Evolutionary conservation across 2,113 vertebrate genomes (phyloP), one percentile per base, ranked within the genome.

Genomic region (Oceanodroma tethys): DNA sequence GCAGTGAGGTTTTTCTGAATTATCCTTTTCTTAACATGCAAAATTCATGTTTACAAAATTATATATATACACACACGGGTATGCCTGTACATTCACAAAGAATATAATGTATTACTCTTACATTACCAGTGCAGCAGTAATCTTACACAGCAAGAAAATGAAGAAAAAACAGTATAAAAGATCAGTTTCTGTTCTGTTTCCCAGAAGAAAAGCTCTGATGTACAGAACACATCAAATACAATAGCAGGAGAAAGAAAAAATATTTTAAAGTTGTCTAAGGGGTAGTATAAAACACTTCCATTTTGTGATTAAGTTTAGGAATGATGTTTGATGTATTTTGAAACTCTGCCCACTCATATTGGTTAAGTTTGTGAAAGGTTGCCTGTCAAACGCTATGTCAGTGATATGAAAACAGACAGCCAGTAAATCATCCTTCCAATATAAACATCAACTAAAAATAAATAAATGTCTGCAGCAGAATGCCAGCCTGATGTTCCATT

Each of bases 391-490:
- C 0, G 14, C 76, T 79, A 30, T 81, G 87, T 86, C 93, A 91
- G 81, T 55, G 38, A 58, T 70, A 95, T 48, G 81, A 91, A 96
- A 95, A 93, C 84, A 97, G 95, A 23, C 95, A 95, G 88, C 36
- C 73, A 94, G 86, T 90, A 94, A 94, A 95, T 91, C 89, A 85
- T 90, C 81, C 32, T 85, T 93, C 84, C 91, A 80, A 90, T 78
- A 91, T 17, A 94, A 95, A 95, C 86, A 95, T 73, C 91, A 95
- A 81, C 66, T 47, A 76, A 90, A 94, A 93, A 93, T 56, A 97
- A 95, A 95, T 82, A 94, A 95, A 87, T 65, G 78, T 89, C 87
- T 91, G 58, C 70, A 90, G 74, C 58, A 95, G 86, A 97, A 97
- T 66, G 88, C 47, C 76, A 94, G 68, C 75, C 68, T 95, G 86